phyloP scores from a whole-genome alignment of 2,113 vertebrate genomes.

The Agapornis roseicollis region DNA sequence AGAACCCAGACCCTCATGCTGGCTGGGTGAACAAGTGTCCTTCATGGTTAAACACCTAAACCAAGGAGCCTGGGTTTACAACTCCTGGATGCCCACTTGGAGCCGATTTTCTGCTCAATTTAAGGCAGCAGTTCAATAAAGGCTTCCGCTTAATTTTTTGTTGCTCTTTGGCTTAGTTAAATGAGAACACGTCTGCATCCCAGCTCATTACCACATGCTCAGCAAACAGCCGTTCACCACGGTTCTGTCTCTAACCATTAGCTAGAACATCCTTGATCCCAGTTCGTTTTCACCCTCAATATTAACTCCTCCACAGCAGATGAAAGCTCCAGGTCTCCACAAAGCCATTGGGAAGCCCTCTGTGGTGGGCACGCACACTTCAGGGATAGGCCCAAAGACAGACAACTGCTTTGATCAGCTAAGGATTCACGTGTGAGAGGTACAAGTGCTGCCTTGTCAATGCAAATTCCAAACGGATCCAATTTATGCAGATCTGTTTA shows the following conservation, averaged over 20 bases:
- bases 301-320: not conserved
- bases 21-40: not conserved
- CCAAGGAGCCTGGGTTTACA: not conserved
- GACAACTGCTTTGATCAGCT: not conserved
- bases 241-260: slow-evolving; percentile 26
- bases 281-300: not conserved
- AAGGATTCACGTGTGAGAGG: accelerated
- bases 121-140: slow-evolving; percentile 34
- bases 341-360: not conserved
- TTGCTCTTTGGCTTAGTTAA: slow-evolving; percentile 32
- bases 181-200: slow-evolving; percentile 1
- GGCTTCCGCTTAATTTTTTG: not conserved
- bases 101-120: slow-evolving; percentile 64
- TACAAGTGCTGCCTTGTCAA: not conserved
- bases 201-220: slow-evolving; percentile 23
- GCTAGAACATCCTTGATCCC: not conserved
- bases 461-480: not conserved
- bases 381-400: not conserved
- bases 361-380: not conserved
- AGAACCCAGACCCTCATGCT: not conserved
- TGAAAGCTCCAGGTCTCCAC: not conserved
- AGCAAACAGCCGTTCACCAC: not conserved
- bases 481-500: not conserved
- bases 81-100: slow-evolving; percentile 17
- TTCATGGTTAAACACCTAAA: not conserved